Conservation (phyloP, 2,888 invertebrate genomes). For the Drosophila koepferae region DNA sequence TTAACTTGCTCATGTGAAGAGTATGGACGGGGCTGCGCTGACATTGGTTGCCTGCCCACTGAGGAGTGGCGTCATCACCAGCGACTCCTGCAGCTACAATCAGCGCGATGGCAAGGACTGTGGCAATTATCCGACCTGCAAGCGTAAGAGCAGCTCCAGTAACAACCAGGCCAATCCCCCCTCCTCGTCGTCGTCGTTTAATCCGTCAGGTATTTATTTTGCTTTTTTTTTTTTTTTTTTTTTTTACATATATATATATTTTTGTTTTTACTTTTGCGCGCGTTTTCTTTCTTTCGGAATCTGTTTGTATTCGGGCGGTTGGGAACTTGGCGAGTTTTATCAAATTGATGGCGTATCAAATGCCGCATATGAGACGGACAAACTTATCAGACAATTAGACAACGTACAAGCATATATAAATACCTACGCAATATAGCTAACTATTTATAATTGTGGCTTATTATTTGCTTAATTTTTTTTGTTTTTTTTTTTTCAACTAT, state of each 20-base stretch:
- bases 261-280: neutral
- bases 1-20: slow-evolving; percentile 85
- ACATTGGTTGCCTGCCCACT: slow-evolving; percentile 91
- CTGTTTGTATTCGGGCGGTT: slow-evolving; percentile 6
- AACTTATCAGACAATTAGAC: slow-evolving; percentile 5
- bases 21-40: slow-evolving; percentile 91
- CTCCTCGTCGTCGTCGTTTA: slow-evolving; percentile 77
- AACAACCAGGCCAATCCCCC: slow-evolving; percentile 66
- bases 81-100: slow-evolving; percentile 89
- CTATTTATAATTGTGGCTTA: slow-evolving; percentile 8
- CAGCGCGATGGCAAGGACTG: slow-evolving; percentile 87
- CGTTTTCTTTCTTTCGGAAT: neutral
- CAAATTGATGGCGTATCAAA: slow-evolving; percentile 8
- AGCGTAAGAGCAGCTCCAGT: slow-evolving; percentile 84
- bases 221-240: slow-evolving; percentile 38
- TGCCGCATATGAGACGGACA: neutral
- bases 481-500: no score
- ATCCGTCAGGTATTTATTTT: slow-evolving; percentile 84
- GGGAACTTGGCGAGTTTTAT: slow-evolving; percentile 10
- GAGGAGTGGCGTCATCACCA: slow-evolving; percentile 89
- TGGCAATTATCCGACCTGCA: slow-evolving; percentile 89
- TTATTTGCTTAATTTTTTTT: slow-evolving; percentile 43
- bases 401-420: neutral
- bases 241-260: neutral
- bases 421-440: slow-evolving; percentile 1